Evolutionary conservation across 2,113 vertebrate genomes (phyloP).

Genomic region (Colinus virginianus): DNA sequence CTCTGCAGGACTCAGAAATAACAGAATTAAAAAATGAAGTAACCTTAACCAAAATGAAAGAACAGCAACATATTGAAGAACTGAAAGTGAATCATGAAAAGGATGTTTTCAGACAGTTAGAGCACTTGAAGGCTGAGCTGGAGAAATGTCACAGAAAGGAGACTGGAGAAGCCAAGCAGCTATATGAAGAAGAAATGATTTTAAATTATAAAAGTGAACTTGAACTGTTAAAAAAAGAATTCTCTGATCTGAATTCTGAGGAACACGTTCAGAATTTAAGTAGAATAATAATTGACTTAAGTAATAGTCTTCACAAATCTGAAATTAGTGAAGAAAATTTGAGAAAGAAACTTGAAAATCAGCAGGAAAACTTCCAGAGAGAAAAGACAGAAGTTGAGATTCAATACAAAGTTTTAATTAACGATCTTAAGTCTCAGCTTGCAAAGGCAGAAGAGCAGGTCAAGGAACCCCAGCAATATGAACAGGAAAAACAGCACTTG

Average conservation of each 20-base stretch:
- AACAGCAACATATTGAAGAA: background rate
- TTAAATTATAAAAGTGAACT: conserved; percentile 51
- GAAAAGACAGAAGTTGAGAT: conserved; percentile 70
- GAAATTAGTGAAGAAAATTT: conserved; percentile 51
- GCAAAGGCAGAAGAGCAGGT: conserved; percentile 70
- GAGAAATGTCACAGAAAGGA: conserved; percentile 65
- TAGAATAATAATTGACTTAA: conserved; percentile 58
- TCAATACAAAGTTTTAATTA: conserved; percentile 71
- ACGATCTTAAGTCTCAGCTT: conserved; percentile 54
- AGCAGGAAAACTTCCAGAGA: conserved; percentile 61
- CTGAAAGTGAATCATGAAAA: conserved; percentile 14
- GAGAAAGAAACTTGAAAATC: conserved; percentile 75
- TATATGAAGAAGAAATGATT: conserved; percentile 30
- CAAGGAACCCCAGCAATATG: conserved; percentile 73
- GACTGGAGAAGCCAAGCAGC: background rate
- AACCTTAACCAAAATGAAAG: background rate
- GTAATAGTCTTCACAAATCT: conserved; percentile 33
- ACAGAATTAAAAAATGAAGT: conserved; percentile 47
- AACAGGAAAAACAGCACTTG: conserved; percentile 80
- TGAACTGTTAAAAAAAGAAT: conserved; percentile 39
- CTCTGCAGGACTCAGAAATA: conserved; percentile 48
- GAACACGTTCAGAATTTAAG: conserved; percentile 54
- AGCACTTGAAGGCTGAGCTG: conserved; percentile 67
- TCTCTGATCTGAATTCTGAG: conserved; percentile 24
- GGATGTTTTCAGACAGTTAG: conserved; percentile 43